Percentiles rank a stretch among this genome's conserved stretches.
Conservation (phyloP, 2,888 invertebrate genomes). For the Morpho deidamia region DNA sequence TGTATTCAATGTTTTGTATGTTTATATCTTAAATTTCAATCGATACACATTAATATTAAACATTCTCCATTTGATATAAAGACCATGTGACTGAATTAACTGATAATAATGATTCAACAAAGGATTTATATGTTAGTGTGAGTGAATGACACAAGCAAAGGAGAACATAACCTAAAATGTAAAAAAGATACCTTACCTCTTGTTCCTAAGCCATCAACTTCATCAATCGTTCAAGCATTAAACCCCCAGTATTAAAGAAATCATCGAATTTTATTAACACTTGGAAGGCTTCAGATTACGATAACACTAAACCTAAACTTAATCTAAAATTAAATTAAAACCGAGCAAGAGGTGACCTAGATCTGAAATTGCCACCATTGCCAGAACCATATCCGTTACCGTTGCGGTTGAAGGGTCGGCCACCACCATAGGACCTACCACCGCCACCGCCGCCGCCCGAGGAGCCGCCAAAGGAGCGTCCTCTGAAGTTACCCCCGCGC, state of each 20-base stretch:
- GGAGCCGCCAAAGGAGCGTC: slow-evolving; percentile 69
- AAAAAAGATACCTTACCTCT: slow-evolving; percentile 47
- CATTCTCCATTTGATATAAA: not conserved
- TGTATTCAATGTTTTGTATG: too few relatives aligned
- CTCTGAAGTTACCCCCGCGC: slow-evolving; percentile 67
- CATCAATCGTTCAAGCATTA: slow-evolving; percentile 66
- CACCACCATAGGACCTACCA: slow-evolving; percentile 39
- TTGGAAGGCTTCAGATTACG: slow-evolving; percentile 77
- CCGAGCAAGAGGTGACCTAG: slow-evolving; percentile 70
- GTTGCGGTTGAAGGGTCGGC: slow-evolving; percentile 63
- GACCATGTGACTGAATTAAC: slow-evolving; percentile 1
- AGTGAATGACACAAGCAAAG: not conserved
- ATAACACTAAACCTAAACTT: slow-evolving; percentile 76
- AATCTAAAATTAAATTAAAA: slow-evolving; percentile 68
- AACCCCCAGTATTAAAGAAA: slow-evolving; percentile 64
- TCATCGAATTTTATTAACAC: slow-evolving; percentile 69
- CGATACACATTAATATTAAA: too few relatives aligned
- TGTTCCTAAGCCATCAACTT: slow-evolving; percentile 53
- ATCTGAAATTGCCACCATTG: slow-evolving; percentile 72
- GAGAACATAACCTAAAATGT: not conserved
- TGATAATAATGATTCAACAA: not conserved
- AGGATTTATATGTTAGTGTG: not conserved
- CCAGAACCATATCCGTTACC: slow-evolving; percentile 68
- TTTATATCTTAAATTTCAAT: too few relatives aligned
- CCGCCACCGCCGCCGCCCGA: slow-evolving; percentile 53